Evolutionary conservation across 2,797 vertebrate genomes (phyloP).

Genomic region (Falco berigora): DNA sequence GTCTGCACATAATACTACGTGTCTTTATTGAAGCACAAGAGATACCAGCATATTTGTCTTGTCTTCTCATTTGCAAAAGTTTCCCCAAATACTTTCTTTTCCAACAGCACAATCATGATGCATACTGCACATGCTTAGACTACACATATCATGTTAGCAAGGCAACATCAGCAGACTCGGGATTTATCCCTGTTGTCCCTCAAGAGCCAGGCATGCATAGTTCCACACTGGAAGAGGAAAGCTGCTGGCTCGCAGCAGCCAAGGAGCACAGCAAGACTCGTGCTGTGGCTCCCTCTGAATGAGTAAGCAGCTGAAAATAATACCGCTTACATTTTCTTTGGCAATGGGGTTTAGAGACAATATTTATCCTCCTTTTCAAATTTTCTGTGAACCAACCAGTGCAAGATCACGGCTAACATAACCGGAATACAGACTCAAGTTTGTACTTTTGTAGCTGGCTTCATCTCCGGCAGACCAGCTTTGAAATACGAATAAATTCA

Average conservation of each 20-base stretch:
- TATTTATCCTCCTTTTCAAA: background rate
- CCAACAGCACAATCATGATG: background rate
- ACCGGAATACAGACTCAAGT: background rate
- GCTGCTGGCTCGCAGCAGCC: background rate
- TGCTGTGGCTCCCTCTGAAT: background rate
- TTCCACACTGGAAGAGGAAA: background rate
- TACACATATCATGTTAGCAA: background rate
- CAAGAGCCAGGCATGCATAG: rapidly evolving
- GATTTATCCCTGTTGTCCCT: background rate
- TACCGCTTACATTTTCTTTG: conserved; percentile 9
- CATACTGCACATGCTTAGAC: background rate
- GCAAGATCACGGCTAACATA: background rate
- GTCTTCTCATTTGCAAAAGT: background rate
- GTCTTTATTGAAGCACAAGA: background rate
- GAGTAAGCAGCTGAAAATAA: conserved; percentile 50
- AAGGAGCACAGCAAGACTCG: background rate
- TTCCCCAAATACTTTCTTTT: background rate
- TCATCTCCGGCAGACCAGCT: background rate
- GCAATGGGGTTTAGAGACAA: background rate
- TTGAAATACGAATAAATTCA: background rate
- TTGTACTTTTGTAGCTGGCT: background rate
- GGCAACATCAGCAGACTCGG: background rate
- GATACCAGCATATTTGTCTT: background rate
- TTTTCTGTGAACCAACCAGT: background rate
- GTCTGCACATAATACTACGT: background rate